Conservation (phyloP, 2,113 vertebrate genomes). For the Rattus norvegicus region DNA sequence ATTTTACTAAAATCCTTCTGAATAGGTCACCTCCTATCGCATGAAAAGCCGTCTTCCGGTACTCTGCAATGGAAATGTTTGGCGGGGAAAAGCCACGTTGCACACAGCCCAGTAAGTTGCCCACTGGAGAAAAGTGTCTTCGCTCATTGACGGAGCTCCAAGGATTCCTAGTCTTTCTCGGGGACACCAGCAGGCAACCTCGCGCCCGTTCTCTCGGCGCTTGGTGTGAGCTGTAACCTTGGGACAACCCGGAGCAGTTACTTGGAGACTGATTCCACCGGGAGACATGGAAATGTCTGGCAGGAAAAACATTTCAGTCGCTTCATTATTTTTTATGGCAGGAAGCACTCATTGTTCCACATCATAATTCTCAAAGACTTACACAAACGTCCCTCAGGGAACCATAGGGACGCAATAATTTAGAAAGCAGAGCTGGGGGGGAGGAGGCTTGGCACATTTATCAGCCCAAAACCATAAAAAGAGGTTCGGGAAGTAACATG, state of each 20-base stretch:
- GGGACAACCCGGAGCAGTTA: slow-evolving; percentile 50
- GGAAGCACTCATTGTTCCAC: slow-evolving; percentile 55
- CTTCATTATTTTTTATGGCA: slow-evolving; percentile 68
- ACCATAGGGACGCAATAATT: background rate
- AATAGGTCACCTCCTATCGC: background rate
- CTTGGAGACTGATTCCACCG: slow-evolving; percentile 61
- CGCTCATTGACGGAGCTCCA: background rate
- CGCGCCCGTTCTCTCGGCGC: background rate
- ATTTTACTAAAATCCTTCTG: slow-evolving; percentile 26
- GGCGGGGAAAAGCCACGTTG: background rate
- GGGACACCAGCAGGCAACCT: too few relatives aligned
- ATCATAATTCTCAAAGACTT: slow-evolving; percentile 60
- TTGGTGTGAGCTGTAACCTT: background rate
- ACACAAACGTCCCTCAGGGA: background rate
- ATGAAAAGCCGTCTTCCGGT: background rate
- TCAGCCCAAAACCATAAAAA: background rate
- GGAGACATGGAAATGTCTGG: slow-evolving; percentile 41
- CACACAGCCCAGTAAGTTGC: background rate
- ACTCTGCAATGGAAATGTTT: background rate
- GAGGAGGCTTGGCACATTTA: background rate
- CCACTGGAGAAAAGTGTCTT: background rate
- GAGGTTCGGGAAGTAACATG: background rate
- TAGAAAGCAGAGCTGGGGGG: slow-evolving; percentile 54
- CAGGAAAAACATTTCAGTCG: slow-evolving; percentile 56
- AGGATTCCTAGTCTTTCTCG: background rate